Percentiles rank a stretch among this genome's conserved stretches.
Evolutionary conservation across 2,888 invertebrate genomes (phyloP).

Genomic region (Parnassius orleans): DNA sequence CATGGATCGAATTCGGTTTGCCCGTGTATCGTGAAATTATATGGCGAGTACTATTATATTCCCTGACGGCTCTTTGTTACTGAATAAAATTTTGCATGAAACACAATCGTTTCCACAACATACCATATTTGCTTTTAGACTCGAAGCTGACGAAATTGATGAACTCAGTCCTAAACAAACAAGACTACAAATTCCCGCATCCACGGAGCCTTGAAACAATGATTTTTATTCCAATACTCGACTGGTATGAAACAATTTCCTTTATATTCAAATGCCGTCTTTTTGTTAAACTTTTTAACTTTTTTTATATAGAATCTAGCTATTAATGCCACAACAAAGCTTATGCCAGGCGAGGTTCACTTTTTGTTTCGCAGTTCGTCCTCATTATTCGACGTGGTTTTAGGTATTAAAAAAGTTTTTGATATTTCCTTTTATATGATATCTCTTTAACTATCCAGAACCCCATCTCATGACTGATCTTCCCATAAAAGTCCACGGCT

Average conservation of each 20-base stretch:
- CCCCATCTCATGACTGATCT: too few relatives aligned
- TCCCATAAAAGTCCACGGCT: too few relatives aligned
- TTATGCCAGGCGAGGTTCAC: too few relatives aligned
- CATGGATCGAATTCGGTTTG: too few relatives aligned
- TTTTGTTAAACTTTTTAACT: not conserved
- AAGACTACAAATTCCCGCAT: not conserved
- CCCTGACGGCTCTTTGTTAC: not conserved
- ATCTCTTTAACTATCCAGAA: too few relatives aligned
- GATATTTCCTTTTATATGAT: too few relatives aligned
- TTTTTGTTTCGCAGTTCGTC: too few relatives aligned
- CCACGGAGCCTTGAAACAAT: slow-evolving; percentile 7
- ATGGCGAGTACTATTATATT: too few relatives aligned
- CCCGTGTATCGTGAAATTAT: too few relatives aligned
- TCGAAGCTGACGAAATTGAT: slow-evolving; percentile 1
- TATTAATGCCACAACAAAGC: too few relatives aligned
- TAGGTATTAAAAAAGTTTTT: too few relatives aligned
- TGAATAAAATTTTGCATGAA: not conserved
- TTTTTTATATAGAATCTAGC: not conserved
- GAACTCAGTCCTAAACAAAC: slow-evolving; percentile 7
- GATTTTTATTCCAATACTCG: not conserved
- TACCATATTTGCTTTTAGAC: not conserved
- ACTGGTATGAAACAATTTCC: not conserved
- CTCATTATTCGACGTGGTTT: too few relatives aligned
- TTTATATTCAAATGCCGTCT: not conserved
- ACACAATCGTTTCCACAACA: slow-evolving; percentile 1